phyloP scores from a whole-genome alignment of 1,140 invertebrate genomes.

The Neodiprion lecontei region DNA sequence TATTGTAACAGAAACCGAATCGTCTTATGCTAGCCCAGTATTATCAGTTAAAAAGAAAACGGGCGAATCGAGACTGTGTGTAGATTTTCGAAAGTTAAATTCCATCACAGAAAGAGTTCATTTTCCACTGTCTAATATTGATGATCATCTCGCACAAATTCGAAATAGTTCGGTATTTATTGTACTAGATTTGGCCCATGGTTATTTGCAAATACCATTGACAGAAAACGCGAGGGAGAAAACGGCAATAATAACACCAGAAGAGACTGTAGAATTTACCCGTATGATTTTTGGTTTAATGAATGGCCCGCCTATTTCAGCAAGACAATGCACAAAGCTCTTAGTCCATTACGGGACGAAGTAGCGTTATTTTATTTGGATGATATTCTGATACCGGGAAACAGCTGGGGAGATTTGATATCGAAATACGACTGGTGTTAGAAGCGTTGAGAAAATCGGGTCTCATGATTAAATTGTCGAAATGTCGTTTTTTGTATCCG shows the following conservation, averaged over 20 bases:
- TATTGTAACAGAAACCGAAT: slow-evolving; percentile 35
- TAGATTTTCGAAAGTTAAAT: slow-evolving; percentile 59
- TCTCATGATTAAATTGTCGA: slow-evolving; percentile 34
- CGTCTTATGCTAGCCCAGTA: slow-evolving; percentile 40
- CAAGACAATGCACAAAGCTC: slow-evolving; percentile 9
- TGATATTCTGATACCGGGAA: slow-evolving; percentile 23
- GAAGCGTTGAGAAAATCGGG: slow-evolving; percentile 22
- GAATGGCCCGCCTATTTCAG: slow-evolving; percentile 8
- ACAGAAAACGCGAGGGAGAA: slow-evolving; percentile 15
- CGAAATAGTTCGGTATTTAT: slow-evolving; percentile 17
- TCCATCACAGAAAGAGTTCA: slow-evolving; percentile 16
- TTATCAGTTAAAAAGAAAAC: slow-evolving; percentile 44
- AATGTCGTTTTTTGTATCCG: slow-evolving; percentile 38
- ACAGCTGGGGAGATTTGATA: slow-evolving; percentile 28
- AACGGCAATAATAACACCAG: slow-evolving; percentile 26
- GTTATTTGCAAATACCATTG: slow-evolving; percentile 29
- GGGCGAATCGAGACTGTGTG: slow-evolving; percentile 40
- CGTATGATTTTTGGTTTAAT: slow-evolving; percentile 23
- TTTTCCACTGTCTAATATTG: slow-evolving; percentile 9
- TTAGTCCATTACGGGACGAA: slow-evolving; percentile 19
- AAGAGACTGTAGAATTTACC: slow-evolving; percentile 27
- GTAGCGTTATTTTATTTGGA: slow-evolving; percentile 25
- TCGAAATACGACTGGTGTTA: neutral
- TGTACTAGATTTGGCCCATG: slow-evolving; percentile 24
- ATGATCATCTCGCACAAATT: slow-evolving; percentile 21